phyloP scores from a whole-genome alignment of 2,797 vertebrate species.

The Synaphobranchus kaupii region DNA sequence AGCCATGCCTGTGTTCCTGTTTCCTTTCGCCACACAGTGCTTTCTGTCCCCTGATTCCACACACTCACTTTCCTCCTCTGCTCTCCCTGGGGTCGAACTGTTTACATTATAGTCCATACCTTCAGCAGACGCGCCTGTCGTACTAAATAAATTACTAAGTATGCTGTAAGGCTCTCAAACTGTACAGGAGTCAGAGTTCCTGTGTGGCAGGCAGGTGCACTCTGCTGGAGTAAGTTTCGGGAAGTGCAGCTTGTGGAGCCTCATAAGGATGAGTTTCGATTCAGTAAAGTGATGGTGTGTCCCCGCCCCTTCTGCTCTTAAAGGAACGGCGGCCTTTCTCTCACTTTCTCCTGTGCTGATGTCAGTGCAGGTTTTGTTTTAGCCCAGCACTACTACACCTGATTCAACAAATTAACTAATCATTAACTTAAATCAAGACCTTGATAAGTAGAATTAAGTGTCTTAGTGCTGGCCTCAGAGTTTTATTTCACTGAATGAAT shows the following conservation, averaged over 20 bases:
- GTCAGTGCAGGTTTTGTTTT: too few species aligned
- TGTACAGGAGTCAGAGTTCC: neutral
- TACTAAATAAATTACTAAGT: neutral
- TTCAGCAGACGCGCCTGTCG: neutral
- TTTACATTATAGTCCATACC: neutral
- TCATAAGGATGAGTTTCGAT: neutral
- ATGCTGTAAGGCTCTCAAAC: neutral
- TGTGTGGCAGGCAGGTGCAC: neutral
- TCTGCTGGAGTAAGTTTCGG: neutral
- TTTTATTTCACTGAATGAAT: too few species aligned
- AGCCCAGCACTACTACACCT: too few species aligned
- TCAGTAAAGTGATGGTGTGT: neutral
- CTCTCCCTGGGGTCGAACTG: neutral
- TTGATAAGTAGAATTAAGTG: too few species aligned
- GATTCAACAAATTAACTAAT: too few species aligned
- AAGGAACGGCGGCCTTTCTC: too few species aligned
- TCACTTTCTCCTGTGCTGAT: too few species aligned
- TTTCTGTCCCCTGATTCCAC: neutral
- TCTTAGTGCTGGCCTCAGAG: too few species aligned
- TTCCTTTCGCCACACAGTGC: neutral
- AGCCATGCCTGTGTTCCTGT: slow-evolving; percentile 1
- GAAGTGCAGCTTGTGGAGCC: neutral
- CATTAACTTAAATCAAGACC: too few species aligned
- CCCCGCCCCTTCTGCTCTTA: neutral
- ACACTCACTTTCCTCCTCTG: neutral